Evolutionary conservation across 2,797 vertebrate genomes (phyloP).

Genomic region (Meriones psammophilus): DNA sequence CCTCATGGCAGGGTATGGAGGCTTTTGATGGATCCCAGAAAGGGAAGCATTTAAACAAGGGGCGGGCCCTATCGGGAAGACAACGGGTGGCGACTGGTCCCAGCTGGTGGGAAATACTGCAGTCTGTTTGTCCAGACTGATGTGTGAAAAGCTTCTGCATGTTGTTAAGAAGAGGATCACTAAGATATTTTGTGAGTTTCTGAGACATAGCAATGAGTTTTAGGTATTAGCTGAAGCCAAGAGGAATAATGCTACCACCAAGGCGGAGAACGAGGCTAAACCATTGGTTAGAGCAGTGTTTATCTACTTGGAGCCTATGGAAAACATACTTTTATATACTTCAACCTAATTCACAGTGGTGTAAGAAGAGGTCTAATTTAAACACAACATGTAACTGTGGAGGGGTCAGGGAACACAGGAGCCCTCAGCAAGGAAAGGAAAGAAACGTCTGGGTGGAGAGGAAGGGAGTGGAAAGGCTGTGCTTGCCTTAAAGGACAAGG

Average conservation of each 20-base stretch:
- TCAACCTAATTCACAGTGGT: background rate
- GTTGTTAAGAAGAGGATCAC: background rate
- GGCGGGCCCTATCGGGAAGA: background rate
- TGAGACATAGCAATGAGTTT: background rate
- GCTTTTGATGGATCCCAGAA: background rate
- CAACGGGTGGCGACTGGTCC: background rate
- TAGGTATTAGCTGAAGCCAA: background rate
- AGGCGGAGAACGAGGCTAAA: background rate
- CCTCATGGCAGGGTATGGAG: background rate
- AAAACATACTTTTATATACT: background rate
- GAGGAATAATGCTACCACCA: background rate
- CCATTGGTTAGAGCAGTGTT: background rate
- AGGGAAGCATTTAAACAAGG: background rate
- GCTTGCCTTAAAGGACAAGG: background rate
- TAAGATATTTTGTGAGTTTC: background rate
- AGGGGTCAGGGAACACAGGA: background rate
- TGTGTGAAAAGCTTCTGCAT: background rate
- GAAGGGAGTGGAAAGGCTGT: background rate
- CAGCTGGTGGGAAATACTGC: background rate
- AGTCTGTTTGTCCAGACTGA: background rate
- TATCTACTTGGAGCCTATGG: background rate
- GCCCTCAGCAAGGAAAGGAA: background rate
- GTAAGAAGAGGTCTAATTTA: slow-evolving; percentile 17
- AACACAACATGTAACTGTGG: background rate
- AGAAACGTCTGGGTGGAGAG: background rate